Percentiles rank a stretch among this genome's conserved stretches.
Conservation (phyloP, 2,113 vertebrate species). For the Parus major region DNA sequence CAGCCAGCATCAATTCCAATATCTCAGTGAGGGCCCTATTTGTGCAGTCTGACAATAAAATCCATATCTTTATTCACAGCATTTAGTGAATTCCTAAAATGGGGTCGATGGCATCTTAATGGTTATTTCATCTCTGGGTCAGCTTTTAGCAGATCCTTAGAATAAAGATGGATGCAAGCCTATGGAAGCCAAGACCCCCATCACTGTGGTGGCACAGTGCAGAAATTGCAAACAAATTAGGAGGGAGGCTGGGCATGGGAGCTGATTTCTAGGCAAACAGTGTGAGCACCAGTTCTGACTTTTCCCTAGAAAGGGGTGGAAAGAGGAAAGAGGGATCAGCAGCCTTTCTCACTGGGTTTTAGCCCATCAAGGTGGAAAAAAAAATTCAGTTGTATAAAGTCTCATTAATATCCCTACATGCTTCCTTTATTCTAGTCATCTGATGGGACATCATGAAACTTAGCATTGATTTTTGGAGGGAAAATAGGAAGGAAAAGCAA, state of each 20-base stretch:
- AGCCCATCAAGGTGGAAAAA: not conserved
- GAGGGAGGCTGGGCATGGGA: not conserved
- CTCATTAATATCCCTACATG: not conserved
- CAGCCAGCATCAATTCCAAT: conserved; percentile 12
- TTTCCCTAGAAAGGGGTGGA: not conserved
- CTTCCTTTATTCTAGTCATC: not conserved
- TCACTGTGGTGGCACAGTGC: not conserved
- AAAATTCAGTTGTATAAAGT: not conserved
- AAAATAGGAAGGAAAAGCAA: not conserved
- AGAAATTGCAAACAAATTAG: not conserved
- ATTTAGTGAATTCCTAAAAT: conserved; percentile 57
- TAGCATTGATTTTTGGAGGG: not conserved
- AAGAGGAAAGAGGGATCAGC: not conserved
- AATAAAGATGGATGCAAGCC: conserved; percentile 32
- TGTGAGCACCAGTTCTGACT: not conserved
- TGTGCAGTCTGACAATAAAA: conserved; percentile 53
- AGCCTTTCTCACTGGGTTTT: not conserved
- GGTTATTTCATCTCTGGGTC: conserved; percentile 23
- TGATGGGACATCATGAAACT: not conserved
- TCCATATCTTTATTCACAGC: conserved; percentile 51
- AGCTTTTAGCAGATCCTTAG: not conserved
- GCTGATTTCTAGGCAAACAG: not conserved
- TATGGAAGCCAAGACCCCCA: not conserved
- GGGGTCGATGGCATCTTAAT: conserved; percentile 24
- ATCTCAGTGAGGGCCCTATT: conserved; percentile 20